Evolutionary conservation across 2,113 vertebrate genomes (phyloP).

Genomic region (Phoxinus phoxinus): DNA sequence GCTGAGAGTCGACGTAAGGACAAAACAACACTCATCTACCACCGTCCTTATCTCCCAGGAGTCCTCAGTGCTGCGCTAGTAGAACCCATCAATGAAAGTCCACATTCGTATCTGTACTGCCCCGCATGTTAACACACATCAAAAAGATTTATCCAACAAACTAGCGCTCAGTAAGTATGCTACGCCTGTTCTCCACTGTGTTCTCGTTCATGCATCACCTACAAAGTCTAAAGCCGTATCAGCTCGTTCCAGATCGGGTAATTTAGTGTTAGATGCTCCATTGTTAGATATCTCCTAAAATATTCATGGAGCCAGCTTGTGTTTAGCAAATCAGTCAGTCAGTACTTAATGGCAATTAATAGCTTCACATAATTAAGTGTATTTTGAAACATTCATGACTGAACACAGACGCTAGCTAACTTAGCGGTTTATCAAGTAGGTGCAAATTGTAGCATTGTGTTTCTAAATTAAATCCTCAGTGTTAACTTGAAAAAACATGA

Average conservation of each 20-base stretch:
- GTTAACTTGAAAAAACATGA: too few species aligned
- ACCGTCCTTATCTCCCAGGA: slow-evolving; percentile 16
- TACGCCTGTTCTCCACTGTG: background rate
- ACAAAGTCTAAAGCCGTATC: background rate
- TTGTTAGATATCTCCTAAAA: slow-evolving; percentile 6
- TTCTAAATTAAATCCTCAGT: background rate
- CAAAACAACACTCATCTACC: slow-evolving; percentile 11
- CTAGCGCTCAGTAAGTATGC: background rate
- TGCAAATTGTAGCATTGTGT: background rate
- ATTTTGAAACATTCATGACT: slow-evolving; percentile 15
- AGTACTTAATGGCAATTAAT: background rate
- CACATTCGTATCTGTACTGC: background rate
- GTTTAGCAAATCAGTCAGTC: background rate
- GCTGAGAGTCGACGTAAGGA: background rate
- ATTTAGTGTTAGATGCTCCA: slow-evolving; percentile 8
- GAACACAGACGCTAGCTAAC: background rate
- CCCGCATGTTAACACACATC: background rate
- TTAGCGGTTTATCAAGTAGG: slow-evolving; percentile 1
- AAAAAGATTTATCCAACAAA: background rate
- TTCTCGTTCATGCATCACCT: background rate
- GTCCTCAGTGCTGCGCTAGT: background rate
- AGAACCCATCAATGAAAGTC: slow-evolving; percentile 20
- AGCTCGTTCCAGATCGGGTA: background rate
- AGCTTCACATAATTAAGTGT: background rate
- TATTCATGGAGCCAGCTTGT: slow-evolving; percentile 23